Evolutionary conservation across 2,797 vertebrate genomes (phyloP).

Genomic region (Poecilia gillii): DNA sequence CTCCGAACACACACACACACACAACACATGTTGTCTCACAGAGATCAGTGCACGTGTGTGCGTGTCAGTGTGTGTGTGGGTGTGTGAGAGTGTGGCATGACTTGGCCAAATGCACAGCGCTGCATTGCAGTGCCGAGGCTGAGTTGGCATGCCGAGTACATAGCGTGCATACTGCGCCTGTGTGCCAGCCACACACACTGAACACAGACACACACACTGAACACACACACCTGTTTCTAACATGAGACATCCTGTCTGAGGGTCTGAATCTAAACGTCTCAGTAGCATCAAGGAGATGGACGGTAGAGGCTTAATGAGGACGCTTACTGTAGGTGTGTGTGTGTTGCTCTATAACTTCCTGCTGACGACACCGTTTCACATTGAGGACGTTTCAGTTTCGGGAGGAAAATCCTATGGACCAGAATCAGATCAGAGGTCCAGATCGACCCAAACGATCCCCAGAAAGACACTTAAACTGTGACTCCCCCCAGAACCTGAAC

Average conservation of each 20-base stretch:
- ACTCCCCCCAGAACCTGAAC: no score
- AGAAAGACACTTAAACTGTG: not conserved
- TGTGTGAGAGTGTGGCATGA: slow-evolving; percentile 68
- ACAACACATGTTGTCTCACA: not conserved
- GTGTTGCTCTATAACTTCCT: not conserved
- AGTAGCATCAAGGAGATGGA: not conserved
- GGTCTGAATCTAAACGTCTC: not conserved
- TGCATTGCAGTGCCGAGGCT: slow-evolving; percentile 84
- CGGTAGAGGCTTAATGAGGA: slow-evolving; percentile 5
- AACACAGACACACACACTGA: slow-evolving; percentile 6
- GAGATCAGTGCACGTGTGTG: slow-evolving; percentile 37
- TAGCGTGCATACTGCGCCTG: slow-evolving; percentile 81
- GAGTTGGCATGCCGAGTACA: slow-evolving; percentile 83
- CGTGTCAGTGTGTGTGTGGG: slow-evolving; percentile 20
- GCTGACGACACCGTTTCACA: not conserved
- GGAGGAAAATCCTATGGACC: not conserved
- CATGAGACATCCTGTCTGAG: not conserved
- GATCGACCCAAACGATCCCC: not conserved
- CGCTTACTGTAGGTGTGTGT: not conserved
- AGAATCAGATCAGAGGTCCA: not conserved
- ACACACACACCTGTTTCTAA: slow-evolving; percentile 24
- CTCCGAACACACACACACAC: not conserved
- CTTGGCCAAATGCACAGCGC: slow-evolving; percentile 79
- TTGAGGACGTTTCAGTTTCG: not conserved
- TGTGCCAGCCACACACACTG: slow-evolving; percentile 65